A percentile compares a stretch with the other conserved stretches of the same genome.
phyloP scores from a whole-genome alignment of 1,140 invertebrate genomes.

The Meloidogyne exigua region DNA sequence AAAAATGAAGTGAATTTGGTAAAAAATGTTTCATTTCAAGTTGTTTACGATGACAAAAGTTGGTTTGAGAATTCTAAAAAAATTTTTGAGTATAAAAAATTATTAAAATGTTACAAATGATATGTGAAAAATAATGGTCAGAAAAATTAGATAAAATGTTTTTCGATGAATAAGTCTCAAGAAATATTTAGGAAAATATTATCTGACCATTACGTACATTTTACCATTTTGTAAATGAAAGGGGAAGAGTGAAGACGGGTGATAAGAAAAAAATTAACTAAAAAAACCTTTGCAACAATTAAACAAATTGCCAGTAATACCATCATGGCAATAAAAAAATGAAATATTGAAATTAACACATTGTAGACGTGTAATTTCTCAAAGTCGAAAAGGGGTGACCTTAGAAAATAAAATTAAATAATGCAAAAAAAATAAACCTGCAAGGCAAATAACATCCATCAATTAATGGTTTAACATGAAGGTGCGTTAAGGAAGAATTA shows the following conservation, averaged over 20 bases:
- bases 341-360: background rate
- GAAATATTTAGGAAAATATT: too few relatives aligned
- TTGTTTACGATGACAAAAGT: background rate
- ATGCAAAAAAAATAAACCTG: background rate
- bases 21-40: background rate
- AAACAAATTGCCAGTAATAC: background rate
- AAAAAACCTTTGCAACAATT: constrained; percentile 1
- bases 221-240: too few relatives aligned
- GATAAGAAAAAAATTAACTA: background rate
- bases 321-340: background rate
- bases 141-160: too few relatives aligned
- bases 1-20: background rate
- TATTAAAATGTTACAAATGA: too few relatives aligned
- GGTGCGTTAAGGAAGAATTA: background rate
- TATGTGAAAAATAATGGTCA: too few relatives aligned
- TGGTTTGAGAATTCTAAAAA: background rate
- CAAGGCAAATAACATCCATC: background rate
- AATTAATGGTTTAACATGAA: background rate
- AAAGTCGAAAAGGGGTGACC: background rate
- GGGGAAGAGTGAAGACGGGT: too few relatives aligned
- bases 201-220: too few relatives aligned
- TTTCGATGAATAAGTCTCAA: too few relatives aligned
- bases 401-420: background rate
- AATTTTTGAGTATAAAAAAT: too few relatives aligned
- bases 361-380: background rate